Evolutionary conservation across 37 sponge, comb jelly and placozoan species (phyloP).

Genomic region (Haliclona indistincta): DNA sequence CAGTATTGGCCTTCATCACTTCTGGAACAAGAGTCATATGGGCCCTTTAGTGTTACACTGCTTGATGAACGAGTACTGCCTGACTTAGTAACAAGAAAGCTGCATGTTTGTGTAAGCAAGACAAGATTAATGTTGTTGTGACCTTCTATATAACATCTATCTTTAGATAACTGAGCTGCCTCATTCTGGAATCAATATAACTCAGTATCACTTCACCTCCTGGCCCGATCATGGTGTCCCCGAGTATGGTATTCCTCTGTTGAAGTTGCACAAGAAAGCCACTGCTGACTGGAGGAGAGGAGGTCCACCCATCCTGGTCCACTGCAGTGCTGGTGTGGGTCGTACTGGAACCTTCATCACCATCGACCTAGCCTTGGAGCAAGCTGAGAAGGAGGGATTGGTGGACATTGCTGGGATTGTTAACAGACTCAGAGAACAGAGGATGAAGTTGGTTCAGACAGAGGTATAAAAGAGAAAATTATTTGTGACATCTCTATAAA

Average conservation of each 20-base stretch:
- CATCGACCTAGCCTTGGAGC: slow-evolving; percentile 14
- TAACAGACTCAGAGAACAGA: slow-evolving; percentile 18
- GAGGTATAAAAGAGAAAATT: no score
- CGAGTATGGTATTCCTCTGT: slow-evolving; percentile 5
- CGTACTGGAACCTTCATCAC: slow-evolving; percentile 45
- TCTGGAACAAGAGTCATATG: slow-evolving; percentile 19
- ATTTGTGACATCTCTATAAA: no score
- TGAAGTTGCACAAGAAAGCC: not conserved
- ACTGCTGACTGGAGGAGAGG: not conserved
- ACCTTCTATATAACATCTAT: no score
- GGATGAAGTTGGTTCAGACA: slow-evolving; percentile 12
- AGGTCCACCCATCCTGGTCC: not conserved
- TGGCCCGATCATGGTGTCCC: slow-evolving; percentile 27
- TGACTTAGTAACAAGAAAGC: slow-evolving; percentile 42
- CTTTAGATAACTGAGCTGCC: no score
- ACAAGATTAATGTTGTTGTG: not conserved
- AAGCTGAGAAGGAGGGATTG: slow-evolving; percentile 6
- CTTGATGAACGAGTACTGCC: slow-evolving; percentile 43
- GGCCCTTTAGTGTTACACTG: slow-evolving; percentile 51
- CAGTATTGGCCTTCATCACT: slow-evolving; percentile 65
- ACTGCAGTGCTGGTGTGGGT: slow-evolving; percentile 36
- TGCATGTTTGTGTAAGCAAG: slow-evolving; percentile 29
- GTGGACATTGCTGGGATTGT: slow-evolving; percentile 21
- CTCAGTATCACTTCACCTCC: slow-evolving; percentile 13
- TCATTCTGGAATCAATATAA: not conserved